phyloP scores from a whole-genome alignment of 2,888 invertebrate species.

The Leptura quadrifasciata region DNA sequence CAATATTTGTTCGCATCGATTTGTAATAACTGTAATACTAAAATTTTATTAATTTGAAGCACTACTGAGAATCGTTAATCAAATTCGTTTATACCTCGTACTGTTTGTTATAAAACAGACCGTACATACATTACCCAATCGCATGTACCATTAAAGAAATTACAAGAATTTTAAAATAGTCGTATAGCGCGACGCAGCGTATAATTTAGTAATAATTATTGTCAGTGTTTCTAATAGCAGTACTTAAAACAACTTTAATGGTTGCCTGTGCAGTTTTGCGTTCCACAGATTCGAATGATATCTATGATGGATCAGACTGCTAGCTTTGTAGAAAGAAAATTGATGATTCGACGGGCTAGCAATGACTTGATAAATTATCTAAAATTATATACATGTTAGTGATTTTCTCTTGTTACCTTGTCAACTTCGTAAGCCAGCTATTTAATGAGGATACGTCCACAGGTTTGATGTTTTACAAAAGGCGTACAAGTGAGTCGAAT shows the following conservation, averaged over 20 bases:
- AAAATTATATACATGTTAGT: conserved; percentile 30
- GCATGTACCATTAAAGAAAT: background rate
- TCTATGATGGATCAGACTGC: conserved; percentile 30
- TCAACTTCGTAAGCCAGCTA: background rate
- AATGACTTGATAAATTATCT: conserved; percentile 34
- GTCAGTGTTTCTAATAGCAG: background rate
- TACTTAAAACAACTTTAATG: conserved; percentile 35
- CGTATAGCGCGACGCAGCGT: background rate
- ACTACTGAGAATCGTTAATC: too few relatives aligned
- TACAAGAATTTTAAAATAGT: conserved; percentile 8
- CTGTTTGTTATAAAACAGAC: too few relatives aligned
- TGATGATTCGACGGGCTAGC: conserved; percentile 17
- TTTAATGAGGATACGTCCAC: background rate
- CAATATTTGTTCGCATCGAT: too few relatives aligned
- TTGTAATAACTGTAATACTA: too few relatives aligned
- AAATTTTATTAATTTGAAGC: too few relatives aligned
- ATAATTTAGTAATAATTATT: conserved; percentile 35
- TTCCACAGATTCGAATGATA: conserved; percentile 22
- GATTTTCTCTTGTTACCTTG: background rate
- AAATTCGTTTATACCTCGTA: too few relatives aligned
- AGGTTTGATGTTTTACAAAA: background rate
- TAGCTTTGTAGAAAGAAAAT: conserved; percentile 13
- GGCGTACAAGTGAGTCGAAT: too few relatives aligned
- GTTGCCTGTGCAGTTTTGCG: conserved; percentile 12
- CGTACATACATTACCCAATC: background rate